Percentiles rank a stretch among this genome's conserved stretches.
Evolutionary conservation across 2,888 invertebrate species (phyloP).

Genomic region (Acanthopleura granulata): DNA sequence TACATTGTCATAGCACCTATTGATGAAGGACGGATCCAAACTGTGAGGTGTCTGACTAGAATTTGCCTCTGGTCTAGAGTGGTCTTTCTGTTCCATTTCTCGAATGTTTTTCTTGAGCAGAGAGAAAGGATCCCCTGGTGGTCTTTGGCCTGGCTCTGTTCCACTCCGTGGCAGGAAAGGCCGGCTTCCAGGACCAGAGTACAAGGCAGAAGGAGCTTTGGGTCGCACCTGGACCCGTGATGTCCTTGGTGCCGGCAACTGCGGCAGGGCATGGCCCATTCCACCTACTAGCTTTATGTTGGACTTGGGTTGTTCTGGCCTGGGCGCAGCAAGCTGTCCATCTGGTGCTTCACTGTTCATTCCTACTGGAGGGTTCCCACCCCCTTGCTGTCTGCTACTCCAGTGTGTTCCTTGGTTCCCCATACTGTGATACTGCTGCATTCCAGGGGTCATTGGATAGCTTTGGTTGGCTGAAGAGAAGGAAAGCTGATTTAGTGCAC

Average conservation of each 20-base stretch:
- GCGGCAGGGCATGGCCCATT: neutral
- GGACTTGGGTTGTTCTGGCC: neutral
- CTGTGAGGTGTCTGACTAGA: neutral
- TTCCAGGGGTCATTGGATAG: too few relatives aligned
- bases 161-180: neutral
- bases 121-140: slow-evolving; percentile 2
- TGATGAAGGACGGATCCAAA: too few relatives aligned
- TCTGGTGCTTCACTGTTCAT: too few relatives aligned
- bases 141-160: neutral
- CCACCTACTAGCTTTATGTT: neutral
- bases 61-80: neutral
- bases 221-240: slow-evolving; percentile 2
- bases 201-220: neutral
- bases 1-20: neutral
- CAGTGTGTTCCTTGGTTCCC: too few relatives aligned
- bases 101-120: slow-evolving; percentile 6
- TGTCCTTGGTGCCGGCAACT: slow-evolving; percentile 7
- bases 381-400: too few relatives aligned
- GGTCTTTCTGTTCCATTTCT: slow-evolving; percentile 15
- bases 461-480: neutral
- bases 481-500: slow-evolving; percentile 5
- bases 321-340: neutral
- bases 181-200: neutral
- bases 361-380: too few relatives aligned
- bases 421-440: too few relatives aligned